Evolutionary conservation across 2,888 invertebrate genomes (phyloP), one percentile per base, ranked within the genome.

Genomic region (Thereva unica): DNA sequence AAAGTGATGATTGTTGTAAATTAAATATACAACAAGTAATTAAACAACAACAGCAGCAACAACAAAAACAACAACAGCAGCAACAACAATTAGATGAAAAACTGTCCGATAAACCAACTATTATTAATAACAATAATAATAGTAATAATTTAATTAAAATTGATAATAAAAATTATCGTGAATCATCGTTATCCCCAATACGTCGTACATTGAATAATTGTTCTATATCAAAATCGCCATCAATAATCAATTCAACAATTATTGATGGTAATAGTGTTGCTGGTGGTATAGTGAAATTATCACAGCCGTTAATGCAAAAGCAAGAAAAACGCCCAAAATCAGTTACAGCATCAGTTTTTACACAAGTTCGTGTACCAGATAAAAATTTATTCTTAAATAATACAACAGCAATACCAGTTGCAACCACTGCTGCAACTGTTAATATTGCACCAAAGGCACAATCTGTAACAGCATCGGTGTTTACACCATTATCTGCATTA

Each of bases 281-380:
- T n/a, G 44, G 53, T 23, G 65, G 69, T 67, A 37, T 66, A 47
- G 55, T 69, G 23, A 66, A 69, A 61, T 49, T 69, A 47, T 56
- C 67, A 42, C 67, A 64, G 45, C 69, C 69, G 70, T 66, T 59
- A 70, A 69, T 69, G 67, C 69, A 66, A 70, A 69, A 70, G 68
- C 65, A 67, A 68, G 71, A 70, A 68, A 70, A 77, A 68, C 77
- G 76, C 68, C 78, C 80, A 54, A 78, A 78, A 75, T 79, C 80
- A 57, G 79, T 80, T 67, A 80, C 80, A 5, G 79, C 79, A 56
- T 78, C 80, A 49, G 74, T 80, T 45, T 78, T 80, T 71, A 67
- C 67, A 35, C 70, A 71, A 69, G 45, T 63, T 54, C 67, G 64
- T 53, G 55, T 61, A 41, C 56, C 67, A 61, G 57, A 67, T 57